Evolutionary conservation across 2,113 vertebrate genomes (phyloP).

Genomic region (Ptychochromis oligacanthus): DNA sequence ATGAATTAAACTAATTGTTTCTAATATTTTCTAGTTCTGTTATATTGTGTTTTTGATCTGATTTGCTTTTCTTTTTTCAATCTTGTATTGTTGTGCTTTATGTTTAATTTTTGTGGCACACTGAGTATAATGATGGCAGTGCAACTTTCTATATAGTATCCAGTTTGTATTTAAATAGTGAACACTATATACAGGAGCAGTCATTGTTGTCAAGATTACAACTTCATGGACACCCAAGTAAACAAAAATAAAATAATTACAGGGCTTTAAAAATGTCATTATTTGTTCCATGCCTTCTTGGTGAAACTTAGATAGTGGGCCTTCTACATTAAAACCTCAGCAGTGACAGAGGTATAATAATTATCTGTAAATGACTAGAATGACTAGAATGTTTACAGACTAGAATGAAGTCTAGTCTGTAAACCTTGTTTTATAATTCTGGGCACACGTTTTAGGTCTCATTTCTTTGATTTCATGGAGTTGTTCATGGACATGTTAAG

Average conservation of each 20-base stretch:
- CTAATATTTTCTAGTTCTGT: neutral
- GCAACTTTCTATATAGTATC: neutral
- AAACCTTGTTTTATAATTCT: neutral
- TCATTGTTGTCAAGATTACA: neutral
- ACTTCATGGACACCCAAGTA: neutral
- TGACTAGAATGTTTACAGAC: too few species aligned
- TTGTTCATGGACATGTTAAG: slow-evolving; percentile 1
- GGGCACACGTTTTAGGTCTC: neutral
- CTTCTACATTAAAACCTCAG: neutral
- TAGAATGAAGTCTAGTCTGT: neutral
- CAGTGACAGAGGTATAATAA: slow-evolving; percentile 10
- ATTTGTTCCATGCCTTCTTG: neutral
- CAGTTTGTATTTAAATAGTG: neutral
- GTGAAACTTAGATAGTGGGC: neutral
- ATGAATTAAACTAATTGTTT: too few species aligned
- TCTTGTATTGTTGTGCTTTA: neutral
- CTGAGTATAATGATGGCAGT: neutral
- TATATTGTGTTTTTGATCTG: neutral
- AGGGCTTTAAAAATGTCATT: neutral
- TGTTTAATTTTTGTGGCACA: neutral
- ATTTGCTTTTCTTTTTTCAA: too few species aligned
- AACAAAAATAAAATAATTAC: neutral
- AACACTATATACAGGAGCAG: neutral
- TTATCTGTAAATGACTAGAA: too few species aligned
- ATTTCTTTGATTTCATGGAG: slow-evolving; percentile 18